Conservation (phyloP, 2,888 invertebrate genomes). For the Drosophila atripex region DNA sequence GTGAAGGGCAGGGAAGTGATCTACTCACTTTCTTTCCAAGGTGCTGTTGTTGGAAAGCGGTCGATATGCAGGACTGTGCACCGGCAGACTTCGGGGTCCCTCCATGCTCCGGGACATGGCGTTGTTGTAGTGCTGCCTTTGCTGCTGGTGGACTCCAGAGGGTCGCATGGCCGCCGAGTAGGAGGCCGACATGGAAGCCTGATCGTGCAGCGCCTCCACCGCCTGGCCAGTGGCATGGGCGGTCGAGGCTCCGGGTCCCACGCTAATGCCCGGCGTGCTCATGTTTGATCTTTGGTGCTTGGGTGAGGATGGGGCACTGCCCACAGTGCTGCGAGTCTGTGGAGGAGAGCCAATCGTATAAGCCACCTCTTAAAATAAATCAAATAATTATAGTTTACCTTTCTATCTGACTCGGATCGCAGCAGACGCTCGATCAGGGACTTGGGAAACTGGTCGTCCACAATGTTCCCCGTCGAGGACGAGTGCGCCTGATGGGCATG, state of each 20-base stretch:
- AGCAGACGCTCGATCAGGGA: slow-evolving; percentile 88
- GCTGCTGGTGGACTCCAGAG: slow-evolving; percentile 62
- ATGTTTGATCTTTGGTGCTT: slow-evolving; percentile 84
- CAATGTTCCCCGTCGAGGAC: slow-evolving; percentile 83
- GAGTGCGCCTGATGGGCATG: slow-evolving; percentile 82
- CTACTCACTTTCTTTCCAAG: slow-evolving; percentile 85
- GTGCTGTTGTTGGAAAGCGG: slow-evolving; percentile 84
- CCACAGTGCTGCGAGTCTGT: slow-evolving; percentile 85
- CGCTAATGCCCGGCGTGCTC: slow-evolving; percentile 82
- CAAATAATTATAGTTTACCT: slow-evolving; percentile 63
- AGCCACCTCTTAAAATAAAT: neutral
- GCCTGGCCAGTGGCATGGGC: slow-evolving; percentile 82
- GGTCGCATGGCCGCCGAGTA: slow-evolving; percentile 71
- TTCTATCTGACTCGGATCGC: slow-evolving; percentile 85
- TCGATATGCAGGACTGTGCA: slow-evolving; percentile 83
- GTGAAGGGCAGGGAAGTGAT: neutral
- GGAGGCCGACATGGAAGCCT: slow-evolving; percentile 76
- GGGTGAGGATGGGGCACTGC: slow-evolving; percentile 87
- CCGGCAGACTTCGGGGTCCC: slow-evolving; percentile 86
- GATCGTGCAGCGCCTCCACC: slow-evolving; percentile 80
- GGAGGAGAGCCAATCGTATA: too few relatives aligned
- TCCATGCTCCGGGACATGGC: slow-evolving; percentile 87
- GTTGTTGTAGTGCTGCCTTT: slow-evolving; percentile 79
- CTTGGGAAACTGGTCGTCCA: slow-evolving; percentile 87
- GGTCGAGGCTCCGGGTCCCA: slow-evolving; percentile 64